These are phyloP conservation scores for Catajapyx aquilonaris DNA, from an alignment of 1,140 invertebrate species.

Conservation along the genomic window DNA sequence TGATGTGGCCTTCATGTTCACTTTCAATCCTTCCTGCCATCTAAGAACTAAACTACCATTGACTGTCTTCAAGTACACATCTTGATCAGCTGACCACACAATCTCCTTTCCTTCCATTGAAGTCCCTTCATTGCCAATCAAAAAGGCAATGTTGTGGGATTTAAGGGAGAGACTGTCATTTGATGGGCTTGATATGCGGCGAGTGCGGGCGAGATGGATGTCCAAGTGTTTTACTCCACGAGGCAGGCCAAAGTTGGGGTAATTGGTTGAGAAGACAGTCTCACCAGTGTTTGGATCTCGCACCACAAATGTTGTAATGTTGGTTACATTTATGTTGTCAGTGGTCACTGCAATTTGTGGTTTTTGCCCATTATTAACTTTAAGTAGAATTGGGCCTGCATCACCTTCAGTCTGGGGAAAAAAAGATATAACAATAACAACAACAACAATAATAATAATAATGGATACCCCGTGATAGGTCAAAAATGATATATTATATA, in stretches of 20 bases:
- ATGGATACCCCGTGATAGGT: too few species aligned
- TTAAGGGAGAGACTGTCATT: constrained; percentile 40
- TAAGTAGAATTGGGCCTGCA: constrained; percentile 9
- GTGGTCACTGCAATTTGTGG: constrained; percentile 13
- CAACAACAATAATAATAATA: too few species aligned
- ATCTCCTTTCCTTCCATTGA: constrained; percentile 36
- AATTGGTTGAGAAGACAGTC: constrained; percentile 48
- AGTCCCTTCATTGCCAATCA: constrained; percentile 24
- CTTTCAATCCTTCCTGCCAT: constrained; percentile 40
- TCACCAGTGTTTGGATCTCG: constrained; percentile 34
- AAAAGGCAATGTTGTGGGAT: constrained; percentile 23
- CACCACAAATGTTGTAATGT: constrained; percentile 41
- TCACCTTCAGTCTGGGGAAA: constrained; percentile 11
- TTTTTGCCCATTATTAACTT: constrained; percentile 10
- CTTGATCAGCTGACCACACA: constrained; percentile 47
- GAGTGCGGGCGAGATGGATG: constrained; percentile 41
- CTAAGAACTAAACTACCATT: constrained; percentile 53
- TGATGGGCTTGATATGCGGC: constrained; percentile 46
- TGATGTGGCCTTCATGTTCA: constrained; percentile 50
- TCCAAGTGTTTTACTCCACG: constrained; percentile 40
- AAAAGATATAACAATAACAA: too few species aligned
- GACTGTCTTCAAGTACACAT: constrained; percentile 51
- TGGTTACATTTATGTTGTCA: constrained; percentile 40
- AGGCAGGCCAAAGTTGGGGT: constrained; percentile 46
- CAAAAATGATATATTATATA: too few species aligned